Base-by-base conservation (phyloP, 2,797 vertebrate species). In the Phataginus tetradactyla region DNA sequence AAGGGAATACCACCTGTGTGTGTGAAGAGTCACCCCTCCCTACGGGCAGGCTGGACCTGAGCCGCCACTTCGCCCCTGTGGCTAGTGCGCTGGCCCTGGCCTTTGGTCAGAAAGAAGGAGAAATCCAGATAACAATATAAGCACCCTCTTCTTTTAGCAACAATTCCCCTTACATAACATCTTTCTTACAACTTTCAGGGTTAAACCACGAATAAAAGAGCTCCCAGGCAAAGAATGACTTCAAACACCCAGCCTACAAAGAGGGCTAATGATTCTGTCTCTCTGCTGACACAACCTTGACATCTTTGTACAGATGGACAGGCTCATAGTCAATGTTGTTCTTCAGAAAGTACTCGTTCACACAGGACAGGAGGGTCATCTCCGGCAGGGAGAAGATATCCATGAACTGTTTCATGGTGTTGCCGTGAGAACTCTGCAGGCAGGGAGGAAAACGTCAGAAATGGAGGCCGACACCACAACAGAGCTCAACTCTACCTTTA, bases 281-380 rank as follows among this genome's bases (percentile, higher is more conserved):
- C 18, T 51, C 64, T 53, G 39, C 4, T 78, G 69, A 32, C 98
- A 99, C 66, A 12, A 98, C 99, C 99, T 99, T 99, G 17, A 99
- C 99, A 11, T 99, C 99, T 99, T 99, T 99, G 98, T 99, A 99
- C 51, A 99, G 99, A 96, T 99, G 99, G 92, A 99, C 99, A 0
- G 99, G 99, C 94, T 99, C 99, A 0, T 99, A 99, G 97, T 99
- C 99, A 4, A 99, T 99, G 97, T 99, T 99, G 99, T 99, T 99
- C 97, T 98, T 99, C 98, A 99, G 99, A 97, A 99, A 99, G 98
- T 99, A 99, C 45, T 99, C 99, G 4, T 99, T 99, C 97, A 99
- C 99, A 11, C 99, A 99, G 25, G 99, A 99, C 75, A 99, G 98
- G 42, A 99, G 99, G 1, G 98, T 99, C 99, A 99, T 99, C 98